Evolutionary conservation across 2,113 vertebrate genomes (phyloP), one percentile per base, ranked within the genome.

Genomic region (Colius striatus): DNA sequence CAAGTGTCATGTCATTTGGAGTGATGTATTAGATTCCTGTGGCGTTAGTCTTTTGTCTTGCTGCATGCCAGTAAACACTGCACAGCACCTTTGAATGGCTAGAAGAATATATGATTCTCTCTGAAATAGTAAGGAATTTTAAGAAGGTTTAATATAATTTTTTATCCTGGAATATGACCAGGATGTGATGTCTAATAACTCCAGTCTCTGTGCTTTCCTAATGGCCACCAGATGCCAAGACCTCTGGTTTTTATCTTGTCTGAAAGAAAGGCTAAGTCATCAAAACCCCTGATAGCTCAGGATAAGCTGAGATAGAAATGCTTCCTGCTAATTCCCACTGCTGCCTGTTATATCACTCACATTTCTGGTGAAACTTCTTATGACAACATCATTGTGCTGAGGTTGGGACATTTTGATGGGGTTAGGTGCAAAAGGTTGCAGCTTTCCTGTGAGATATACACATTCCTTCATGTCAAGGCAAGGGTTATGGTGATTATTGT

Each of bases 381-480:
- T 36, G 38, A 88, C 76, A 96, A 90, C 88, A 80, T 0, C 12
- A 36, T 80, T 90, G 76, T 96, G 92, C 93, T 97, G 90, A 96
- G 90, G 9, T 15, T 18, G 76, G 60, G 65, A 75, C 78, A 95
- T 95, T 94, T 85, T 66, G 41, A 68, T 4, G 3, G 51, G 34
- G 53, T 84, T 89, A 93, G 85, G 61, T 93, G 92, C 83, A 92
- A 92, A 93, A 95, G 94, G 92, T 95, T 97, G 76, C 68, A 86
- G 29, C 76, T 95, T 96, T 96, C 93, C 76, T 94, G 58, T 93
- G 93, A 81, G 76, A 96, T 41, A 81, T 1, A 83, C 78, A 54
- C 88, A 78, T 95, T 95, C 87, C 57, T 94, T 79, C n/a, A 20
- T 50, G 57, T 71, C 67, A 83, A 91, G 75, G 61, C 91, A 77